Base-by-base conservation (phyloP, 2,797 vertebrate species). In the Tinamus major region DNA sequence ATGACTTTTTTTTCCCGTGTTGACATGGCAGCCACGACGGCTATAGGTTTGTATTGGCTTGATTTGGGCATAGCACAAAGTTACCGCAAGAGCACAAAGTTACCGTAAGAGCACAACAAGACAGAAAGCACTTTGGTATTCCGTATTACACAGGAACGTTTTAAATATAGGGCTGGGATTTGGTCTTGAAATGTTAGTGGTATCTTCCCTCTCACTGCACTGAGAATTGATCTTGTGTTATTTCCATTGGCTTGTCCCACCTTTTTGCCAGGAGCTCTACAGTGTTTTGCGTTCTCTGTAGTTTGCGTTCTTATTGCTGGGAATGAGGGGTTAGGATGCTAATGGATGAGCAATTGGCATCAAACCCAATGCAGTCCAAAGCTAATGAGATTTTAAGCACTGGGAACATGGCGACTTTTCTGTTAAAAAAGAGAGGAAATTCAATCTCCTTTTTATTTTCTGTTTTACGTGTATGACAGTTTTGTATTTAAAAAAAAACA, bases 81-180 rank as follows among this genome's bases (percentile, higher is more conserved):
- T 78, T 51, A n/a, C 37, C 42, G 16, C n/a, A n/a, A 14, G 14
- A 91, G 92, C 92, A 95, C 92, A 94, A 77, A 68, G 39, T 82
- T 76, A 19, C 46, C 41, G 9, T 58, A 29, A 81, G 0, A 17
- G 70, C 87, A 87, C 82, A 91, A 49, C 48, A 46, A 55, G 27
- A 41, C 53, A 93, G 68, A 64, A 78, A 44, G 63, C 37, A 27
- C 48, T 82, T 85, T 3, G 6, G 31, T 85, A 6, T 75, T 82
- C 70, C 46, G 2, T 77, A 29, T 44, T 48, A 19, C 13, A 8
- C 12, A 46, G 63, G 46, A 69, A 27, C 27, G 20, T 77, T 49
- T 46, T 29, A 3, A 83, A 72, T 84, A 71, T 16, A 23, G 85
- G 31, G 14, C 35, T 62, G 42, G 59, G n/a, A 33, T 77, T 79